Conservation (phyloP, 2,113 vertebrate species). For the Gracilinanus agilis region DNA sequence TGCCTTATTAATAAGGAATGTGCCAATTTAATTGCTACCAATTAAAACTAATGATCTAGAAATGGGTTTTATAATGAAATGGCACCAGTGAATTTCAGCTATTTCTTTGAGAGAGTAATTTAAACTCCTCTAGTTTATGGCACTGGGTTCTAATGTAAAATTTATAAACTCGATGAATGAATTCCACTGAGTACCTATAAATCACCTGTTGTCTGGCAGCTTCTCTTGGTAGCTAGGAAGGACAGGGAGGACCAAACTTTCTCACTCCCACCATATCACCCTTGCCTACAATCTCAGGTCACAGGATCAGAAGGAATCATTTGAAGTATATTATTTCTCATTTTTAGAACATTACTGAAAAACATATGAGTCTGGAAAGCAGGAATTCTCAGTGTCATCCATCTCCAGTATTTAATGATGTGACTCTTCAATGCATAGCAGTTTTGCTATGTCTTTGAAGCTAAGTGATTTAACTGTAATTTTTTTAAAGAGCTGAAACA, state of each 20-base stretch:
- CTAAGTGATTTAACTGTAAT: not conserved
- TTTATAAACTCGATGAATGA: not conserved
- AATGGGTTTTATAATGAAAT: constrained; percentile 23
- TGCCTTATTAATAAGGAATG: not conserved
- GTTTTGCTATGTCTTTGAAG: not conserved
- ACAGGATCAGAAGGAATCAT: not conserved
- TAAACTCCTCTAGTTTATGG: not conserved
- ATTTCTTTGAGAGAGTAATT: not conserved
- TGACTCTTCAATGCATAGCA: not conserved
- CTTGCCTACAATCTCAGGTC: not conserved
- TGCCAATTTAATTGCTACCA: not conserved
- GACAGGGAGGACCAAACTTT: not conserved
- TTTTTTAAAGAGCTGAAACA: not conserved
- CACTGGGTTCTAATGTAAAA: not conserved
- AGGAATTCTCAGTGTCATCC: not conserved
- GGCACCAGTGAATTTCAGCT: not conserved
- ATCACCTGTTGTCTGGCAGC: not conserved
- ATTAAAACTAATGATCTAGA: constrained; percentile 27
- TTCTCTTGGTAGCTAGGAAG: not conserved
- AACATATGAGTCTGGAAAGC: not conserved
- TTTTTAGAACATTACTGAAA: not conserved
- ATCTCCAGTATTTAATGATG: not conserved
- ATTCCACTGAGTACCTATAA: not conserved
- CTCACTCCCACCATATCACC: not conserved
- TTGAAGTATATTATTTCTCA: not conserved